Evolutionary conservation across 2,888 invertebrate genomes (phyloP), one percentile per base, ranked within the genome.

Genomic region (Plebejus anna): DNA sequence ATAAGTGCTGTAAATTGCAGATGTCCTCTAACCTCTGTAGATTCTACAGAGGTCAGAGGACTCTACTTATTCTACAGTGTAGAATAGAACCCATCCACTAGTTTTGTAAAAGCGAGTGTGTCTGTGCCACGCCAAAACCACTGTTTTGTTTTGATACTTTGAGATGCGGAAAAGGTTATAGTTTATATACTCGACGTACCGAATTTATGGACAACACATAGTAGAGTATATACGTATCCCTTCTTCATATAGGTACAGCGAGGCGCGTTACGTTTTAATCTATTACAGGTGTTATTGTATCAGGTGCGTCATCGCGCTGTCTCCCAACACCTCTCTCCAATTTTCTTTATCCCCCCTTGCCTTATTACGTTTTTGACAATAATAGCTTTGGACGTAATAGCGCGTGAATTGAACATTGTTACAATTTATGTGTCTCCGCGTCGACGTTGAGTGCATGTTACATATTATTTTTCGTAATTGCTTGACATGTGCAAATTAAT

Each of bases 271-370:
- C 76, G 71, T 76, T 70, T 71, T 72, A 72, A 71, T 59, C 72
- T 72, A 55, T 57, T 72, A 59, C 76, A 38, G 42, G 32, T 71
- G 76, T 76, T 76, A 71, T 71, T 76, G 76, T 76, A 76, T 59
- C 72, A 76, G 76, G 76, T 76, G 76, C 72, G 76, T 76, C 72
- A 59, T 71, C 72, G 72, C 76, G 72, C 76, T 51, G 55, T 76
- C 70, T 70, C 42, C 38, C 71, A 72, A 76, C 76, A 76, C 72
- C 76, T 76, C 76, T 76, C 71, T 72, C 76, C 76, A 76, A 76
- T 76, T 76, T 76, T 71, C 71, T 59, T 71, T 76, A 76, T 72
- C 32, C 59, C 76, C 76, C 59, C 76, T 47, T 71, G 59, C 72
- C 57, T 72, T 76, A 72, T 76, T 76, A 72, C 72, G 55, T 76